Conservation (phyloP, 30 jellyfish, hydroid and myxozoan species). For the Chrysaora quinquecirrha region DNA sequence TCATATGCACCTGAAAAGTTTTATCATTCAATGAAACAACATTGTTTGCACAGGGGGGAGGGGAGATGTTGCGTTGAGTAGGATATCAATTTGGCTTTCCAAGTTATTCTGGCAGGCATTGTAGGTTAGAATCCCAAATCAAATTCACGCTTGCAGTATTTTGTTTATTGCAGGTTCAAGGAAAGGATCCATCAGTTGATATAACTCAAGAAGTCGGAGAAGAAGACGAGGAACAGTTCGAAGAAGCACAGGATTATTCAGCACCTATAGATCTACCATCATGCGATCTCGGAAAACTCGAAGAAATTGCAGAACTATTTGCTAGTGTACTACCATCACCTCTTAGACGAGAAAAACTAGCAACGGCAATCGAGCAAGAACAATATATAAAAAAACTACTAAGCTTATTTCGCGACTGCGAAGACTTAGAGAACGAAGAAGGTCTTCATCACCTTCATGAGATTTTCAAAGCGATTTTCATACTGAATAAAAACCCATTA, state of each 20-base stretch:
- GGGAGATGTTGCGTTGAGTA: too few species aligned
- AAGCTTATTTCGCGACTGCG: slow-evolving; percentile 90
- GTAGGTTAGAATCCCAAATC: too few species aligned
- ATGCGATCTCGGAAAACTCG: slow-evolving; percentile 83
- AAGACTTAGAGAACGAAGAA: slow-evolving; percentile 91
- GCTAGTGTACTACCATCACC: slow-evolving; percentile 80
- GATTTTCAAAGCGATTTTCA: slow-evolving; percentile 88
- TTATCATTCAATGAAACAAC: too few species aligned
- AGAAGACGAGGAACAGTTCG: slow-evolving; percentile 82
- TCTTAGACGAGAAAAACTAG: slow-evolving; percentile 74
- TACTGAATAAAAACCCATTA: slow-evolving; percentile 79
- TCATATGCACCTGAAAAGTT: too few species aligned
- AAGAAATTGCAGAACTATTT: slow-evolving; percentile 82
- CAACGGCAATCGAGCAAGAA: slow-evolving; percentile 81
- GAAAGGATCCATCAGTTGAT: slow-evolving; percentile 90
- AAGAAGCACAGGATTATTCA: slow-evolving; percentile 84
- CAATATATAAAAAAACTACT: slow-evolving; percentile 83
- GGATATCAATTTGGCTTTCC: too few species aligned
- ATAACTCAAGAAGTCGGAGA: slow-evolving; percentile 93
- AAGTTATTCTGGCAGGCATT: background rate
- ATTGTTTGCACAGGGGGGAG: too few species aligned
- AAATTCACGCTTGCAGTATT: too few species aligned
- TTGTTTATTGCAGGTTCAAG: slow-evolving; percentile 77
- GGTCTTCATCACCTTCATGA: slow-evolving; percentile 88
- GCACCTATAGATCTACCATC: slow-evolving; percentile 89